Conservation (phyloP, 2,888 invertebrate species). For the Hirtodrosophila duncani region DNA sequence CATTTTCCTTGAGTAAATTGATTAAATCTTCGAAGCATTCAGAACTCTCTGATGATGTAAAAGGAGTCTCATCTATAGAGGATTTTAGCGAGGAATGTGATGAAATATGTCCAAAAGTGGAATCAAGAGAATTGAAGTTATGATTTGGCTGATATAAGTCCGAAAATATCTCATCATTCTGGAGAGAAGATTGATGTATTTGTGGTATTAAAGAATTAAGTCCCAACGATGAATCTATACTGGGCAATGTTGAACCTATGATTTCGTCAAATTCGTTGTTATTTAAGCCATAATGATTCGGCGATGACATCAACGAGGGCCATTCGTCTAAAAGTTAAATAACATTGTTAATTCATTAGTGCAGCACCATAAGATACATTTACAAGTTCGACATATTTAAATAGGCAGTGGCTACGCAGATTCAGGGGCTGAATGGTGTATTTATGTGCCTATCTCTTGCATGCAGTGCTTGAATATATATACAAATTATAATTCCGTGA, state of each 20-base stretch:
- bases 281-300: slow-evolving; percentile 59
- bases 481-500: too few species aligned
- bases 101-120: slow-evolving; percentile 40
- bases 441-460: too few species aligned
- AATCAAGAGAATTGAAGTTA: slow-evolving; percentile 38
- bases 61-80: slow-evolving; percentile 25
- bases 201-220: slow-evolving; percentile 43
- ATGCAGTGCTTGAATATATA: too few species aligned
- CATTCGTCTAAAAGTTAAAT: slow-evolving; percentile 61
- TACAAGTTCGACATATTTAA: too few species aligned
- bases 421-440: too few species aligned
- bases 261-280: slow-evolving; percentile 71
- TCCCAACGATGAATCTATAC: slow-evolving; percentile 62
- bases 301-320: slow-evolving; percentile 58
- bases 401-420: too few species aligned
- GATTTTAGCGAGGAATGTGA: slow-evolving; percentile 44
- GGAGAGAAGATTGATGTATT: slow-evolving; percentile 16
- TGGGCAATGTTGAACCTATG: slow-evolving; percentile 63
- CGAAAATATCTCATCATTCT: slow-evolving; percentile 32
- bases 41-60: slow-evolving; percentile 30
- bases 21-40: slow-evolving; percentile 71
- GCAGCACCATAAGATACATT: too few species aligned
- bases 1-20: slow-evolving; percentile 63
- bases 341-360: too few species aligned
- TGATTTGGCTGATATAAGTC: slow-evolving; percentile 29